Evolutionary conservation across 1,140 invertebrate species (phyloP).

Genomic region (Eurytemora carolleeae): DNA sequence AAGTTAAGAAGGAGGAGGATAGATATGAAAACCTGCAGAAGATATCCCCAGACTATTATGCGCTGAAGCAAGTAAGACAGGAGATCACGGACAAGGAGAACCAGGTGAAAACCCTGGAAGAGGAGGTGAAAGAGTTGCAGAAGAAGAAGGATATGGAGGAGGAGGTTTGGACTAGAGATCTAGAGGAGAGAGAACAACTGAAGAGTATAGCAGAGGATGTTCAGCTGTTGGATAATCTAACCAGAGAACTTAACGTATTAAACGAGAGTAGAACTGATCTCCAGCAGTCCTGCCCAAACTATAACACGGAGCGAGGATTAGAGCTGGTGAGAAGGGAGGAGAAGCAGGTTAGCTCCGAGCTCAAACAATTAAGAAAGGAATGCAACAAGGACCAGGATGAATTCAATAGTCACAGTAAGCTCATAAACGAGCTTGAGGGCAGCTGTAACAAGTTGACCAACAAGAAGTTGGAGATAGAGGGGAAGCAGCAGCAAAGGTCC

Average conservation of each 20-base stretch:
- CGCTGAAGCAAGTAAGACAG: not conserved
- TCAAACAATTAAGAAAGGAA: not conserved
- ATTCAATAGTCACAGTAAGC: not conserved
- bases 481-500: slow-evolving; percentile 6
- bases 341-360: not conserved
- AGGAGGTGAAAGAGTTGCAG: slow-evolving; percentile 2
- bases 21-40: slow-evolving; percentile 1
- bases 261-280: not conserved
- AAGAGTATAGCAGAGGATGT: slow-evolving; percentile 8
- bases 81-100: not conserved
- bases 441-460: not conserved
- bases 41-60: not conserved
- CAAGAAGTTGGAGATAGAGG: slow-evolving; percentile 8
- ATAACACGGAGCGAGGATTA: not conserved
- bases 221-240: not conserved
- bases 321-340: slow-evolving; percentile 5
- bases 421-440: not conserved
- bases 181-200: not conserved
- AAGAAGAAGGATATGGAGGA: not conserved
- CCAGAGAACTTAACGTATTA: not conserved
- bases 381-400: not conserved
- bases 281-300: not conserved
- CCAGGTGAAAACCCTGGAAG: not conserved
- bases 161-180: not conserved
- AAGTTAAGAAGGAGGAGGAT: not conserved